Conservation (phyloP, 2,888 invertebrate genomes). For the Andrena minutula region DNA sequence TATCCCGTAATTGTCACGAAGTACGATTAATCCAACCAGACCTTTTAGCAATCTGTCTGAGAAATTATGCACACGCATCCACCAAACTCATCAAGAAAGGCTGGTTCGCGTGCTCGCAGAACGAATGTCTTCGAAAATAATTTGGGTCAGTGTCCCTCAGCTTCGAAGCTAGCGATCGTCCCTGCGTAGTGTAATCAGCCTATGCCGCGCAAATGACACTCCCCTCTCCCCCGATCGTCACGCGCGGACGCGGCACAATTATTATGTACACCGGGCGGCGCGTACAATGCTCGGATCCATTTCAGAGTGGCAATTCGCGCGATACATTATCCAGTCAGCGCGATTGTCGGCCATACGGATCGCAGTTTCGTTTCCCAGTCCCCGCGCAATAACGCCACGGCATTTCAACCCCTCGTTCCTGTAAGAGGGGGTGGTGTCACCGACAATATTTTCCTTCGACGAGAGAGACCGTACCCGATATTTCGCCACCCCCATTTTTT, state of each 20-base stretch:
- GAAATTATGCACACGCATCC: background rate
- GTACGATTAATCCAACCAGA: too few relatives aligned
- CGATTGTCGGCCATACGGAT: conserved; percentile 68
- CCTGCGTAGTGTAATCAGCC: conserved; percentile 67
- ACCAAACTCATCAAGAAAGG: background rate
- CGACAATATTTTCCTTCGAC: conserved; percentile 75
- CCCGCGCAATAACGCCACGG: conserved; percentile 68
- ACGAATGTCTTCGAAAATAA: background rate
- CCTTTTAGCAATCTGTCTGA: too few relatives aligned
- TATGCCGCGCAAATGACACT: conserved; percentile 61
- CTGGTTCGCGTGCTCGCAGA: background rate
- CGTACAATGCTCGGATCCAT: conserved; percentile 71
- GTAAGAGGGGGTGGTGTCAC: conserved; percentile 69
- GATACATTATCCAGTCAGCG: conserved; percentile 74
- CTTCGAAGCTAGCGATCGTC: conserved; percentile 39
- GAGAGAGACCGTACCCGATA: conserved; percentile 63
- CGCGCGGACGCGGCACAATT: conserved; percentile 60
- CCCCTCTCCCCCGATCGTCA: background rate
- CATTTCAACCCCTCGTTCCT: conserved; percentile 66
- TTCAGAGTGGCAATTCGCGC: conserved; percentile 72
- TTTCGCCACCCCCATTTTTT: conserved; percentile 36
- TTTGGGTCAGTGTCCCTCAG: conserved; percentile 3
- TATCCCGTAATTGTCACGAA: too few relatives aligned
- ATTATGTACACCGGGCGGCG: conserved; percentile 66
- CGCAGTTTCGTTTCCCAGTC: conserved; percentile 68